A percentile compares a stretch with the other conserved stretches of the same genome.
These are phyloP conservation scores for Campylorhamphus procurvoides DNA, from an alignment of 2,113 vertebrate species.

Conservation along the genomic window DNA sequence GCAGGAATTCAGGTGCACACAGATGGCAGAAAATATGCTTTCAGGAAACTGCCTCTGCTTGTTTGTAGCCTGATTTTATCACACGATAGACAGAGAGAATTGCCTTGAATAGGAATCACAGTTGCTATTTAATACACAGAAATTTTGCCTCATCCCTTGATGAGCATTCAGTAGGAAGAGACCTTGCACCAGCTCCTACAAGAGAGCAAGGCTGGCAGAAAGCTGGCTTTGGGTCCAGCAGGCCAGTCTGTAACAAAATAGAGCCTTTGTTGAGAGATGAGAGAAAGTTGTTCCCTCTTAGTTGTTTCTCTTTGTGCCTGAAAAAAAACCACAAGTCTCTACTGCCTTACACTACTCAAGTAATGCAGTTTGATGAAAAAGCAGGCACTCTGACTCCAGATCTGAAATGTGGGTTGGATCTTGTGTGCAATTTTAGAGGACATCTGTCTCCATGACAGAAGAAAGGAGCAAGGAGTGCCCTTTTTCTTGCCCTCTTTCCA, in stretches of 20 bases:
- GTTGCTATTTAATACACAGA: neutral
- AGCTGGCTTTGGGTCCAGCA: neutral
- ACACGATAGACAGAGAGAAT: neutral
- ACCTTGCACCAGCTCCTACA: neutral
- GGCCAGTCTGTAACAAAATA: neutral
- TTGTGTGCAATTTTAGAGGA: neutral
- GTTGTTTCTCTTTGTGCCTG: neutral
- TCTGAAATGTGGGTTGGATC: neutral
- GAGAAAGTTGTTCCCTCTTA: neutral
- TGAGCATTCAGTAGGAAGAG: neutral
- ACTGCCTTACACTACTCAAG: rapidly evolving
- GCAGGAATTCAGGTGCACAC: neutral
- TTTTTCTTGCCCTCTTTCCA: constrained; percentile 21
- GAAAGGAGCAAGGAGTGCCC: constrained; percentile 7
- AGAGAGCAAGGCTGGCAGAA: neutral
- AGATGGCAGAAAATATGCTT: neutral
- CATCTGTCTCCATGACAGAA: constrained; percentile 29
- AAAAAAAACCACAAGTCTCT: rapidly evolving
- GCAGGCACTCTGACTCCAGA: neutral
- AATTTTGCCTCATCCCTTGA: neutral
- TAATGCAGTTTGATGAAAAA: neutral
- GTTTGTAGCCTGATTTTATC: neutral
- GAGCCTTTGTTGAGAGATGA: neutral
- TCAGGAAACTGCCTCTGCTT: neutral
- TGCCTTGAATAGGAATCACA: neutral